phyloP scores from a whole-genome alignment of 2,113 vertebrate species.

The Chaetops frenatus region DNA sequence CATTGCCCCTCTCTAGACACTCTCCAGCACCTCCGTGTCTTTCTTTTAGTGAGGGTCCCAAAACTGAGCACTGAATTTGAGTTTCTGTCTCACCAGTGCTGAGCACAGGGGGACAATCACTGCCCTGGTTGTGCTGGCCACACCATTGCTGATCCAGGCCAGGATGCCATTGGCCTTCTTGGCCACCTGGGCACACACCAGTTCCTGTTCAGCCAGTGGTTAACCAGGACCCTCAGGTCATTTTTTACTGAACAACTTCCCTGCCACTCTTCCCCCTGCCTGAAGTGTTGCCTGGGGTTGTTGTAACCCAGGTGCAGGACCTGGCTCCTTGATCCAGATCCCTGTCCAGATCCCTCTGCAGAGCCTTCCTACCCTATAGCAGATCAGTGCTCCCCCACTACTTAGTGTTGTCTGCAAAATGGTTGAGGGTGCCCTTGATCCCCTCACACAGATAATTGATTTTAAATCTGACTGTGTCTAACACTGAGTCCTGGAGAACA shows the following conservation, averaged over 20 bases:
- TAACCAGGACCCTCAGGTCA: accelerated
- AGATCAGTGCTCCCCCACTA: background rate
- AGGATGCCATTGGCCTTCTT: background rate
- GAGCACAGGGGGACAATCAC: background rate
- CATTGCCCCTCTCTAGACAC: accelerated
- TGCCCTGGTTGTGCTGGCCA: background rate
- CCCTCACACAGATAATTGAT: background rate
- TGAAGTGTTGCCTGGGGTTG: background rate
- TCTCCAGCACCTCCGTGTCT: background rate
- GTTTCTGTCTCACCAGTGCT: background rate
- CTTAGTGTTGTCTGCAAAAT: background rate
- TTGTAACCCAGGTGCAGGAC: background rate
- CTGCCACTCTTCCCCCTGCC: background rate
- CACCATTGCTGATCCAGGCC: background rate
- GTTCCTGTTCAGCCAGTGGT: background rate
- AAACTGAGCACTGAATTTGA: too few species aligned
- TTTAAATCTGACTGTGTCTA: background rate
- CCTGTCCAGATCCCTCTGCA: background rate
- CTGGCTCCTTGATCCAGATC: accelerated
- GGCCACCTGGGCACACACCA: accelerated
- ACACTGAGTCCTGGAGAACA: background rate
- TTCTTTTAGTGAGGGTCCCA: background rate
- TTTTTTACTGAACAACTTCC: background rate
- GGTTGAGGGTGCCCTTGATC: background rate
- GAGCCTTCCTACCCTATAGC: background rate